Evolutionary conservation across 2,888 invertebrate genomes (phyloP), one percentile per base, ranked within the genome.

Genomic region (Eledona agricola): DNA sequence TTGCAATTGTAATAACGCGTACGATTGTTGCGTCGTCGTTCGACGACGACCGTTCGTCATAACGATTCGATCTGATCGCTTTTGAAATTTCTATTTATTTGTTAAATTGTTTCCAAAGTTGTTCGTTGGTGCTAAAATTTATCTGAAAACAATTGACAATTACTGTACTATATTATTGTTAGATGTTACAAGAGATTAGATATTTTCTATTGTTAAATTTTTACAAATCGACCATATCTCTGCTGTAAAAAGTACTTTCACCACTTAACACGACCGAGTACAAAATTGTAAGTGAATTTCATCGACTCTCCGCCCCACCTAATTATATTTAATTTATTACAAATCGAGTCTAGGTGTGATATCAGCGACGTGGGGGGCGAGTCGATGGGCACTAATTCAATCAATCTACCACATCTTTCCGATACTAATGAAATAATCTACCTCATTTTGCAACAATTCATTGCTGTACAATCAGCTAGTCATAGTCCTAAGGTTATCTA

Each of bases 381-480:
- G 55, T 51, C 42, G 37, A 53, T 49, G 43, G 42, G 35, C 40
- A 26, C 17, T 49, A 52, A 52, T 52, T 42, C 23, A 17, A 15
- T 38, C 38, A 26, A 38, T 42, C 22, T 20, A 42, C 35, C 34
- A 4, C 2, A 34, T 31, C 35, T 42, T 42, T 59, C 60, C 58
- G 63, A 51, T 58, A 60, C 59, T 62, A 62, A 61, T 63, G 55
- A 65, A 52, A 58, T 59, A 67, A 73, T 72, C 76, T 76, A 76
- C 76, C 76, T 76, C 76, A 76, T 72, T 70, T 69, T 72, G 71
- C 72, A 74, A 76, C 75, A 75, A 73, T 73, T 69, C 72, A 74
- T 73, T 75, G 75, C 75, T 76, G 76, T 76, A 76, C 72, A 73
- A 73, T 72, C 76, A 76, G 76, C 76, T 76, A 76, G 76, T 76